Conservation (phyloP, 2,797 vertebrate species). For the Oryzias sinensis region DNA sequence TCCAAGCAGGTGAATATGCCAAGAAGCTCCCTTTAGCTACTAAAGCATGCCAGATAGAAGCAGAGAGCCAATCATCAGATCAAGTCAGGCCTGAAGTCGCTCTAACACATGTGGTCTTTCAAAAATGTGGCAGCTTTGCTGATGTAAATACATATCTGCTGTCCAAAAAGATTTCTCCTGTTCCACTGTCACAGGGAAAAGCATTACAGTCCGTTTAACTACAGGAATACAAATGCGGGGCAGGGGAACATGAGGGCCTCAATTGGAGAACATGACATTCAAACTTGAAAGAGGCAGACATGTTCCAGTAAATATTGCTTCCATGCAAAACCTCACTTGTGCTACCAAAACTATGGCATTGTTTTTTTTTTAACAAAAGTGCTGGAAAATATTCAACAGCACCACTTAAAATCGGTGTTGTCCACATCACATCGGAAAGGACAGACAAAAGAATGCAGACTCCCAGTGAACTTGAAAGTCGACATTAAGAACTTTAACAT, state of each 20-base stretch:
- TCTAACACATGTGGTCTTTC: slow-evolving; percentile 64
- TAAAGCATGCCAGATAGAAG: slow-evolving; percentile 26
- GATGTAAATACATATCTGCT: slow-evolving; percentile 61
- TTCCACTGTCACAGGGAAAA: slow-evolving; percentile 53
- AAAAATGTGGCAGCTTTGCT: slow-evolving; percentile 37
- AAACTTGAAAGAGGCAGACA: no score
- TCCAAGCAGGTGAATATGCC: slow-evolving; percentile 38
- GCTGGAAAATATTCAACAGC: no score
- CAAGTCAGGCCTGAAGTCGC: slow-evolving; percentile 33
- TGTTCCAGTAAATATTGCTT: no score
- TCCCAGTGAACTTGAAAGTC: slow-evolving; percentile 9
- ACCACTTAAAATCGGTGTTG: not conserved
- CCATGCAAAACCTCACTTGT: no score
- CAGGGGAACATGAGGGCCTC: no score
- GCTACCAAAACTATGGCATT: no score
- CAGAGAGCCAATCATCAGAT: slow-evolving; percentile 18
- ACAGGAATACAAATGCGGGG: no score
- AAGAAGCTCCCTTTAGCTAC: slow-evolving; percentile 35
- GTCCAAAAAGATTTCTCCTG: slow-evolving; percentile 53
- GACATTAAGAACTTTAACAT: slow-evolving; percentile 40
- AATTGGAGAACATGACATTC: no score
- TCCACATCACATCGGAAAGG: not conserved
- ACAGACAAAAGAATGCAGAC: slow-evolving; percentile 7
- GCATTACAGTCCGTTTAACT: no score
- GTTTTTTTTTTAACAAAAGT: no score